Conservation (phyloP, 2,888 invertebrate genomes). For the Epirrhoe tristata region DNA sequence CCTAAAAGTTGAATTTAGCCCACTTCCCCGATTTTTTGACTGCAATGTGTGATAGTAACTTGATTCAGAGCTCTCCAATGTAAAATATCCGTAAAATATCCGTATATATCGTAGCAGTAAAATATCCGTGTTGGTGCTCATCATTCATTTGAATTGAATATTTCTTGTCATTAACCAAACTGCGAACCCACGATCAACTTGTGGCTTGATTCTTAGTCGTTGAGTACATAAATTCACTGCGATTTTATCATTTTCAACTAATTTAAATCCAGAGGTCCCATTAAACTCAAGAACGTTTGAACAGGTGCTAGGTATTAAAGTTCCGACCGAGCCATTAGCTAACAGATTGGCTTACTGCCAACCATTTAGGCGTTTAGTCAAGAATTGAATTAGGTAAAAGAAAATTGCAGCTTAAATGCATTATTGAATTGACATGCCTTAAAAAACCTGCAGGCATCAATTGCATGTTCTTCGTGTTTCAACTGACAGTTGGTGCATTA, state of each 20-base stretch:
- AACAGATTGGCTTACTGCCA: constrained; percentile 20
- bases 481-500: not conserved
- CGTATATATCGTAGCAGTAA: too few species aligned
- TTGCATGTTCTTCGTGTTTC: not conserved
- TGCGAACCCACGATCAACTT: too few species aligned
- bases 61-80: too few species aligned
- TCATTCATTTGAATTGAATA: too few species aligned
- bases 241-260: not conserved
- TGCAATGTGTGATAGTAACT: too few species aligned
- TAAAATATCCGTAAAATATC: too few species aligned
- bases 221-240: too few species aligned
- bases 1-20: too few species aligned
- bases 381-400: constrained; percentile 10
- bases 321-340: constrained; percentile 6
- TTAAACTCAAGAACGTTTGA: not conserved
- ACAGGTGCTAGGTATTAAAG: constrained; percentile 11
- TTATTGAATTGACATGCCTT: constrained; percentile 3
- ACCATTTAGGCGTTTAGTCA: constrained; percentile 11
- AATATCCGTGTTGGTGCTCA: too few species aligned
- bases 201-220: too few species aligned
- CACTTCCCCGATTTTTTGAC: too few species aligned
- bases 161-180: too few species aligned
- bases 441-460: not conserved
- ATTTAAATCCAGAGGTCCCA: not conserved
- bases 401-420: constrained; percentile 13